phyloP scores from a whole-genome alignment of 2,113 vertebrate species.

The Cryptotis parvus region DNA sequence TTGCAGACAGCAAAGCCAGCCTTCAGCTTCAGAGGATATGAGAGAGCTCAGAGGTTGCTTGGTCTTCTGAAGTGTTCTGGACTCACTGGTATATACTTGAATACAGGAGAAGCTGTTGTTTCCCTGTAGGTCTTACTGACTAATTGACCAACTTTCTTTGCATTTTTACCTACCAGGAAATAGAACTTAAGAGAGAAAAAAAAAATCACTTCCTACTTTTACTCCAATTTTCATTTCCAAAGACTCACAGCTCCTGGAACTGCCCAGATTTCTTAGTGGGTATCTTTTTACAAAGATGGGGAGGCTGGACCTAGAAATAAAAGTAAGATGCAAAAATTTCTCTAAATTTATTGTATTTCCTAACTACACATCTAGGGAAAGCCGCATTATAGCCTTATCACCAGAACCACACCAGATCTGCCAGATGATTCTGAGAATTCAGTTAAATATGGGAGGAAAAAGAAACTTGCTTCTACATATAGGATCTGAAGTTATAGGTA shows the following conservation, averaged over 20 bases:
- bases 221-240: background rate
- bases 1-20: background rate
- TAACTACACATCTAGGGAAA: background rate
- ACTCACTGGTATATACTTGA: background rate
- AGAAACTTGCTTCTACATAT: background rate
- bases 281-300: background rate
- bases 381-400: background rate
- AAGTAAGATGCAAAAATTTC: background rate
- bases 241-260: background rate
- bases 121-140: background rate
- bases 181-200: background rate
- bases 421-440: background rate
- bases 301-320: background rate
- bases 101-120: background rate
- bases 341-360: conserved; percentile 3
- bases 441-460: background rate
- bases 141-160: background rate
- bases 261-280: background rate
- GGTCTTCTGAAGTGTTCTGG: background rate
- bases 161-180: background rate
- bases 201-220: background rate
- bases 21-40: background rate
- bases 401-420: background rate
- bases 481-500: background rate
- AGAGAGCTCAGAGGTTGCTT: background rate